phyloP scores from a whole-genome alignment of 2,888 invertebrate species.

The Mayetiola destructor region DNA sequence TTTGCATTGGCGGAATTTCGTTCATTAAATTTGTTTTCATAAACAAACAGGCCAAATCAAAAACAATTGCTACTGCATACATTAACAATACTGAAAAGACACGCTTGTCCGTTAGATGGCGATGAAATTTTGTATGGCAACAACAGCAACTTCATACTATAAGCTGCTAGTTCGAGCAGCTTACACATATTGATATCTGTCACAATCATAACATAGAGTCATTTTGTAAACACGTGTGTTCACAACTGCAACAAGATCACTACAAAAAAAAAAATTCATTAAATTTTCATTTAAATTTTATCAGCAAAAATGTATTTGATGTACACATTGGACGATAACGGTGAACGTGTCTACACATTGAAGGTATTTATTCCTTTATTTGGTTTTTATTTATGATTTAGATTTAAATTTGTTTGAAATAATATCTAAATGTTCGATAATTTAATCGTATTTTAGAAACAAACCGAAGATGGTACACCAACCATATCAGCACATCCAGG shows the following conservation, averaged over 20 bases:
- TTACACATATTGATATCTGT: neutral
- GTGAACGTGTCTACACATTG: slow-evolving; percentile 71
- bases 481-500: slow-evolving; percentile 72
- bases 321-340: slow-evolving; percentile 61
- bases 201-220: neutral
- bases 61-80: no score
- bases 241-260: neutral
- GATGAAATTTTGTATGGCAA: no score
- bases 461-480: slow-evolving; percentile 61
- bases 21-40: no score
- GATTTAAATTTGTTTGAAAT: neutral
- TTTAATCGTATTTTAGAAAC: slow-evolving; percentile 46
- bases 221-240: slow-evolving; percentile 7
- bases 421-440: neutral
- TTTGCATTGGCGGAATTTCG: no score
- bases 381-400: neutral
- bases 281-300: neutral
- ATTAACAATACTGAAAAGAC: no score
- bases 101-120: neutral
- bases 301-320: slow-evolving; percentile 51
- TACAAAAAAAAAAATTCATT: neutral
- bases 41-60: no score
- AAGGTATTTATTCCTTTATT: slow-evolving; percentile 42
- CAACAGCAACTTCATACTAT: neutral
- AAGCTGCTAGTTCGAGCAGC: neutral